Evolutionary conservation across 2,797 vertebrate genomes (phyloP).

Genomic region (Lutjanus campechanus): DNA sequence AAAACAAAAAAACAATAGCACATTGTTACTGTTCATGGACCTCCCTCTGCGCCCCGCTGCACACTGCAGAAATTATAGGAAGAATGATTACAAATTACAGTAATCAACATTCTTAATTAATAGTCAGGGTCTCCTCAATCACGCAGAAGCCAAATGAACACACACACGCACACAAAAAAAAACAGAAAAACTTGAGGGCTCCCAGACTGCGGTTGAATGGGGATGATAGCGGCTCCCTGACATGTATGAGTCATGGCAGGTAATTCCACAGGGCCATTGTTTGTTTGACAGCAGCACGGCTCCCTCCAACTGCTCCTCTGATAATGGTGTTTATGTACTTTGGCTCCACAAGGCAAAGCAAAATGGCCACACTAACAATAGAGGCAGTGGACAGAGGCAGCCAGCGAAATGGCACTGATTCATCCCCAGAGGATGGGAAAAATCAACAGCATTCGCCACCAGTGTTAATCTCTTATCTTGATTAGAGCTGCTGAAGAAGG

Average conservation of each 20-base stretch:
- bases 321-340: conserved; percentile 74
- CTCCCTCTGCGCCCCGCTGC: conserved; percentile 38
- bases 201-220: conserved; percentile 29
- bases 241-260: conserved; percentile 69
- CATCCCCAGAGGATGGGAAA: not conserved
- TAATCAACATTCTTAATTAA: conserved; percentile 62
- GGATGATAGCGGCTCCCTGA: conserved; percentile 37
- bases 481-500: conserved; percentile 6
- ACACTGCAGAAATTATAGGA: conserved; percentile 50
- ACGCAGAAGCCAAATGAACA: conserved; percentile 48
- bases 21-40: conserved; percentile 33
- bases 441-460: conserved; percentile 12
- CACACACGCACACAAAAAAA: conserved; percentile 28
- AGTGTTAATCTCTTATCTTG: conserved; percentile 26
- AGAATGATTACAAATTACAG: conserved; percentile 66
- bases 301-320: conserved; percentile 61
- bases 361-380: conserved; percentile 63
- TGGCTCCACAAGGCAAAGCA: conserved; percentile 55
- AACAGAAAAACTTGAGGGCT: conserved; percentile 40
- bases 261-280: conserved; percentile 71
- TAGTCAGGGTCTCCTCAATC: conserved; percentile 48
- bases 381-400: conserved; percentile 34
- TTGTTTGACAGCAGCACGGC: conserved; percentile 67
- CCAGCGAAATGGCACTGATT: conserved; percentile 35
- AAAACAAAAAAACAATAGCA: not conserved